Evolutionary conservation across 2,797 vertebrate genomes (phyloP).

Genomic region (Trachurus trachurus): DNA sequence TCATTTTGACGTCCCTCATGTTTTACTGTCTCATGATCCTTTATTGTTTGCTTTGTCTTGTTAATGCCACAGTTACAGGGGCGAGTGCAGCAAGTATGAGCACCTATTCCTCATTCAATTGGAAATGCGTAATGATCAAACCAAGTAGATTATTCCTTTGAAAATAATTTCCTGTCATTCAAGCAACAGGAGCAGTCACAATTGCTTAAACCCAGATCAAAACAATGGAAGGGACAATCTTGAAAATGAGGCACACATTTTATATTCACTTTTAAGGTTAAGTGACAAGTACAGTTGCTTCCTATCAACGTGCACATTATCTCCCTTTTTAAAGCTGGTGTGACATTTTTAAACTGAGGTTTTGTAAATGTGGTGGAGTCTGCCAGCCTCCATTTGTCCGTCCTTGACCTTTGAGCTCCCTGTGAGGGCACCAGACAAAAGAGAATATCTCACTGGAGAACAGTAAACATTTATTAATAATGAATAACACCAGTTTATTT

Average conservation of each 20-base stretch:
- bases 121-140: background rate
- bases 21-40: background rate
- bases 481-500: background rate
- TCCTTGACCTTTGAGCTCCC: background rate
- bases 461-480: slow-evolving; percentile 9
- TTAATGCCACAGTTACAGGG: background rate
- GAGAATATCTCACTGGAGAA: background rate
- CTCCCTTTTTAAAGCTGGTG: background rate
- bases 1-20: background rate
- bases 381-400: background rate
- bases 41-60: background rate
- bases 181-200: background rate
- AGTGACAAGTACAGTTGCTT: background rate
- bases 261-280: background rate
- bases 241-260: background rate
- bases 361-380: background rate
- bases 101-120: background rate
- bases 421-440: background rate
- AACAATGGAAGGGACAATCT: background rate
- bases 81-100: background rate
- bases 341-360: slow-evolving; percentile 6
- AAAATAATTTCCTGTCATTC: slow-evolving; percentile 4
- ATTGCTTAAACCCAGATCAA: background rate
- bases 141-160: background rate
- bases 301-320: background rate